A percentile compares a stretch with the other conserved stretches of the same genome.
Conservation (phyloP, 2,113 vertebrate genomes). For the Sakesphorus luctuosus region DNA sequence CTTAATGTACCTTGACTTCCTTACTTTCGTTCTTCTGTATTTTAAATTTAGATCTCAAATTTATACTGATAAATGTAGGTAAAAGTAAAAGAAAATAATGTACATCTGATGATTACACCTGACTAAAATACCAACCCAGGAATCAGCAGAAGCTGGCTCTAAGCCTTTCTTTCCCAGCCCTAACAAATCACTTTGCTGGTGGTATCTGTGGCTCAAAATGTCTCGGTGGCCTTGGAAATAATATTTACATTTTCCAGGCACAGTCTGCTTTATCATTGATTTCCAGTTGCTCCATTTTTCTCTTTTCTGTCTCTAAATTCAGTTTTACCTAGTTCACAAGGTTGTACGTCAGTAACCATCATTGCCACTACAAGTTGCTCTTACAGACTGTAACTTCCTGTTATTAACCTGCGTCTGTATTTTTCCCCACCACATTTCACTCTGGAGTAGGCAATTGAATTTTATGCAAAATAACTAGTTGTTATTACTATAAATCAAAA, state of each 20-base stretch:
- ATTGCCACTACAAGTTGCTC: not conserved
- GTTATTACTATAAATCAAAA: not conserved
- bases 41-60: not conserved
- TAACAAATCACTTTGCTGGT: not conserved
- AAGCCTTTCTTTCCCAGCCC: not conserved
- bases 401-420: not conserved
- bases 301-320: not conserved
- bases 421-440: not conserved
- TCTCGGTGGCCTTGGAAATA: not conserved
- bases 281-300: not conserved
- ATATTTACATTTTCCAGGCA: not conserved
- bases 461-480: not conserved
- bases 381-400: not conserved
- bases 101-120: not conserved
- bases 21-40: not conserved
- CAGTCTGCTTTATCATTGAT: not conserved
- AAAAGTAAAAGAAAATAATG: not conserved
- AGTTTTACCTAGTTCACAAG: not conserved
- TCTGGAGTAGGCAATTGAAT: not conserved
- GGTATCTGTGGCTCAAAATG: not conserved
- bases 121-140: not conserved
- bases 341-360: fast-evolving
- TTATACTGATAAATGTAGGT: fast-evolving
- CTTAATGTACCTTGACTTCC: not conserved
- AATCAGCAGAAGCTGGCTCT: not conserved